Evolutionary conservation across 2,797 vertebrate genomes (phyloP).

Genomic region (Myotis planiceps): DNA sequence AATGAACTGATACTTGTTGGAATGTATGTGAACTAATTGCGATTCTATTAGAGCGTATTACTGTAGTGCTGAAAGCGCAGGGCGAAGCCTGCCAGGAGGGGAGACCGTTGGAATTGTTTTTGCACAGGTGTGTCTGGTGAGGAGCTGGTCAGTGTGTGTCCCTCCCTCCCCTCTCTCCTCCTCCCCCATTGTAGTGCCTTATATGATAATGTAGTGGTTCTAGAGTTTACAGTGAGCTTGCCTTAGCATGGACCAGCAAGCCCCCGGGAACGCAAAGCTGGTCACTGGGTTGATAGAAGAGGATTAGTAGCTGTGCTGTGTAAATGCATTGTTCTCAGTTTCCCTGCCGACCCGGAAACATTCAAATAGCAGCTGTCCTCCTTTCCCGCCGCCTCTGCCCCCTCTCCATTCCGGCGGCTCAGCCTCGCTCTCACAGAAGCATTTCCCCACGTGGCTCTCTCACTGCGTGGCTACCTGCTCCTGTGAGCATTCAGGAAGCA

Average conservation of each 20-base stretch:
- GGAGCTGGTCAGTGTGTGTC: constrained; percentile 88
- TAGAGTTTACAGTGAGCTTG: constrained; percentile 93
- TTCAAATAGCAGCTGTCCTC: constrained; percentile 70
- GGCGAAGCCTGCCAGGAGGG: constrained; percentile 86
- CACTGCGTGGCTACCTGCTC: constrained; percentile 74
- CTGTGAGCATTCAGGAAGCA: constrained; percentile 64
- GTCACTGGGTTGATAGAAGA: constrained; percentile 82
- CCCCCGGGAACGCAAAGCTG: constrained; percentile 85
- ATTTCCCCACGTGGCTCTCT: constrained; percentile 79
- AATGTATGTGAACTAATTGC: constrained; percentile 91
- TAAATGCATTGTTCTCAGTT: constrained; percentile 83
- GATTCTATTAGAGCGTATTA: constrained; percentile 89
- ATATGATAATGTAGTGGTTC: constrained; percentile 91
- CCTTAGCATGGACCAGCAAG: constrained; percentile 91
- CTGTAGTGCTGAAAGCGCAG: constrained; percentile 89
- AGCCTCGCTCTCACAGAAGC: constrained; percentile 77
- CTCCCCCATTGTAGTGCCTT: constrained; percentile 91
- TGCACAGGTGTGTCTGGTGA: constrained; percentile 93
- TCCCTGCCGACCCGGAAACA: constrained; percentile 68
- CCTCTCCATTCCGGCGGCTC: constrained; percentile 75
- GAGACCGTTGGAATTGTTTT: constrained; percentile 90
- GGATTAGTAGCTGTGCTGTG: constrained; percentile 82
- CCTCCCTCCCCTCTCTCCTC: constrained; percentile 61
- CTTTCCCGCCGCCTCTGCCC: neutral
- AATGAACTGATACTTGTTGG: constrained; percentile 89